A percentile compares a stretch with the other conserved stretches of the same genome.
Conservation (phyloP, 2,113 vertebrate genomes). For the Phyllostomus hastatus region DNA sequence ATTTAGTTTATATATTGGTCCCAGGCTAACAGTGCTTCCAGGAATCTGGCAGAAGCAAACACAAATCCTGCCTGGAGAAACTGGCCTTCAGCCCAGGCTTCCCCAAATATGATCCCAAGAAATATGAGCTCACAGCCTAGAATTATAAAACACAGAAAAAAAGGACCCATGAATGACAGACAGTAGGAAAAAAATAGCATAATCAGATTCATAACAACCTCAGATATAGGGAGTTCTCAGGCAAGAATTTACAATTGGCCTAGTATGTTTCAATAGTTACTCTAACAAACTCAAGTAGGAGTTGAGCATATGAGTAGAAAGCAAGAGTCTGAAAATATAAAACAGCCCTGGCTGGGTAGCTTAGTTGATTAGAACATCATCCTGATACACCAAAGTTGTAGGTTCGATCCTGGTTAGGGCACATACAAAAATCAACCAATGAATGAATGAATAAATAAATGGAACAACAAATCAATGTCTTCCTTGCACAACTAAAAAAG, state of each 20-base stretch:
- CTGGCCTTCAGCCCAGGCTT: neutral
- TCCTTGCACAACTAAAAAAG: no score
- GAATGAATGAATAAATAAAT: no score
- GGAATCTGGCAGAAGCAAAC: neutral
- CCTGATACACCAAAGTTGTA: no score
- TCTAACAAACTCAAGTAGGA: neutral
- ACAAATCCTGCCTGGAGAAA: neutral
- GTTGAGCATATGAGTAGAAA: neutral
- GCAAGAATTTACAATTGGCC: neutral
- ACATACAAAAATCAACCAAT: no score
- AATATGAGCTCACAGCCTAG: neutral
- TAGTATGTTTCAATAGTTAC: neutral
- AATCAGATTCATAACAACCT: neutral
- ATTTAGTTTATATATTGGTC: neutral
- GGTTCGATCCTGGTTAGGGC: no score
- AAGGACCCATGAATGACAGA: slow-evolving; percentile 8
- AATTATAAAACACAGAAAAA: neutral
- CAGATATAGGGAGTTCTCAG: neutral
- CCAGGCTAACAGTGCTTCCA: neutral
- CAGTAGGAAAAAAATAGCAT: neutral
- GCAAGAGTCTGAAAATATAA: neutral
- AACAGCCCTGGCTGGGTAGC: no score
- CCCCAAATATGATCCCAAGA: neutral
- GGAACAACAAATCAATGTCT: no score
- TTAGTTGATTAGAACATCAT: no score